Evolutionary conservation across 2,797 vertebrate species (phyloP), one percentile per base, ranked within the genome.

Genomic region (Poecile montanus): DNA sequence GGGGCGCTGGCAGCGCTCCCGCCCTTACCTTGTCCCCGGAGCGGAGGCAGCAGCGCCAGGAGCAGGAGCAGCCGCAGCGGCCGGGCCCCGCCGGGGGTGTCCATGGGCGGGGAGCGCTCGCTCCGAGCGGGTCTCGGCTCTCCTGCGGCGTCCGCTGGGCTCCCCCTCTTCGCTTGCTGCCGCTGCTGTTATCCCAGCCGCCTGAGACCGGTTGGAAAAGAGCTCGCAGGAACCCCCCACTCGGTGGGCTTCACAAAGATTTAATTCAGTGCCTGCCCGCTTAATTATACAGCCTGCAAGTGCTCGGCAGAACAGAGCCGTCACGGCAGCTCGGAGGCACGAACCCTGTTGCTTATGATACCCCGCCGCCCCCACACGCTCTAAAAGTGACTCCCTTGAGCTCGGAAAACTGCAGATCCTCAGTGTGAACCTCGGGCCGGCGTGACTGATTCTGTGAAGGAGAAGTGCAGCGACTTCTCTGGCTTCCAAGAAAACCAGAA

Each of bases 251-350:
- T 89, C 8, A 79, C 89, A 84, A 83, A 91, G 94, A 65, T 85
- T 91, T 61, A 94, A 94, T 88, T 89, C 89, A 73, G 78, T 13
- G 96, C 95, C 89, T 38, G 25, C 42, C 87, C 74, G 86, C 96
- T 87, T 96, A 97, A 97, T 95, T 87, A 84, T 25, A 87, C 95
- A 91, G 97, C 96, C 95, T 73, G 89, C 88, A 36, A 94, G 89
- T 6, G 71, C 83, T 71, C 4, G 45, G 93, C 77, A 22, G 66
- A 34, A 45, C 61, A n/a, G 81, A 92, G 68, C 83, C 53, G 54
- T 30, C 29, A 7, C n/a, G 15, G 65, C 79, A 29, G 85, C 90
- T 81, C 7, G 75, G 54, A 79, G 93, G 92, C 73, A 74, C 54
- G 45, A 50, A 36, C 74, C 47, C 32, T 12, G 61, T 16, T 16